Percentiles rank a stretch among this genome's conserved stretches.
Conservation (phyloP, 2,797 vertebrate genomes). For the Pipistrellus kuhlii region DNA sequence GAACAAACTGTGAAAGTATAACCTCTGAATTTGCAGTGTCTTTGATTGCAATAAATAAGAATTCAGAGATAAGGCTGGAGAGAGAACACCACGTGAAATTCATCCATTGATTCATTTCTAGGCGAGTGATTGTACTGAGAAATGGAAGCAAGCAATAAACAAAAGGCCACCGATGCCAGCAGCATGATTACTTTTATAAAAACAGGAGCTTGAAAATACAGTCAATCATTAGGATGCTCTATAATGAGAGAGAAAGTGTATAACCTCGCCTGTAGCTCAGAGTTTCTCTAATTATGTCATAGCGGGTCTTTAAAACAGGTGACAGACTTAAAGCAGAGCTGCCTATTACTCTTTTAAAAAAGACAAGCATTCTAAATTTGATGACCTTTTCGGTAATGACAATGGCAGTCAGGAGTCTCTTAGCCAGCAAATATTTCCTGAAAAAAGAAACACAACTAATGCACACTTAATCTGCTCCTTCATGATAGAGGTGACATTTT, state of each 20-base stretch:
- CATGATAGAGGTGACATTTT: slow-evolving; percentile 60
- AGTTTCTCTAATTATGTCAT: neutral
- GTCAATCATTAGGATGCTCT: neutral
- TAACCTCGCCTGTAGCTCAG: neutral
- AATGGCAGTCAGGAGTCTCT: slow-evolving; percentile 37
- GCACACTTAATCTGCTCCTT: slow-evolving; percentile 34
- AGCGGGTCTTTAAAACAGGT: neutral
- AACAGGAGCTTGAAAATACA: neutral
- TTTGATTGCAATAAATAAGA: slow-evolving; percentile 6
- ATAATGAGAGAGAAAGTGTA: neutral
- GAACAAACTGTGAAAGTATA: neutral
- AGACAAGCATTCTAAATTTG: slow-evolving; percentile 41
- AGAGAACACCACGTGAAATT: neutral
- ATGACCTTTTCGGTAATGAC: slow-evolving; percentile 67
- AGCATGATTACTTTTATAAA: neutral
- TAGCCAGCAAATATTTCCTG: slow-evolving; percentile 30
- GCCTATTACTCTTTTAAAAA: neutral
- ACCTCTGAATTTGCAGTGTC: neutral
- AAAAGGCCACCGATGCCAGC: neutral
- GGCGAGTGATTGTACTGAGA: neutral
- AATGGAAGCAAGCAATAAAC: neutral
- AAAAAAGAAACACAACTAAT: neutral
- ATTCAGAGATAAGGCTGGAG: neutral
- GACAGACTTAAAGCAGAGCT: neutral
- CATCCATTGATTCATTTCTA: neutral